phyloP scores from a whole-genome alignment of 1,140 invertebrate species.

The Liolophura sinensis region DNA sequence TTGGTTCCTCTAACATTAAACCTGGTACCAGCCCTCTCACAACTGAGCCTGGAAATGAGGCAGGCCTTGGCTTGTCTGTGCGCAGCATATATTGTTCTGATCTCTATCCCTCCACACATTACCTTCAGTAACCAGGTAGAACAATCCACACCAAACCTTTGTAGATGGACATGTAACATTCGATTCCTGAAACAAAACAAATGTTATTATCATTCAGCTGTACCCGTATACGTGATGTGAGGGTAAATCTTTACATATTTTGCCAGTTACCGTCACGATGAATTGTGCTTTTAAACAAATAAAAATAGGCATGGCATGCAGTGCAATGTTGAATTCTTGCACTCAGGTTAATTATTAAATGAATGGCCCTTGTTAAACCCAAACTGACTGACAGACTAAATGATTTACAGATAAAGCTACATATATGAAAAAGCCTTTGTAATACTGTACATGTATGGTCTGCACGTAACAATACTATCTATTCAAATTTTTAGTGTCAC shows the following conservation, averaged over 20 bases:
- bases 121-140: conserved; percentile 87
- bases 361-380: too few relatives aligned
- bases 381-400: too few relatives aligned
- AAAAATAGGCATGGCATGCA: too few relatives aligned
- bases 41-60: conserved; percentile 92
- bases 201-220: neutral
- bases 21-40: conserved; percentile 74
- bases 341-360: too few relatives aligned
- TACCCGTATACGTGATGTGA: too few relatives aligned
- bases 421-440: too few relatives aligned
- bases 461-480: too few relatives aligned
- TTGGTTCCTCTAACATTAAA: conserved; percentile 99
- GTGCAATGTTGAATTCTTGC: too few relatives aligned
- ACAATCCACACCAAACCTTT: conserved; percentile 86
- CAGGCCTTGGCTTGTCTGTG: conserved; percentile 90
- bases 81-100: conserved; percentile 93
- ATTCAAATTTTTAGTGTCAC: too few relatives aligned
- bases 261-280: neutral
- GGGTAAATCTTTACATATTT: neutral
- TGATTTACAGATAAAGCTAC: too few relatives aligned
- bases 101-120: conserved; percentile 96
- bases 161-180: conserved; percentile 88
- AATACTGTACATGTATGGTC: neutral
- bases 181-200: conserved; percentile 72
- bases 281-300: neutral